Conservation (phyloP, 2,888 invertebrate species). For the Muscina levida region DNA sequence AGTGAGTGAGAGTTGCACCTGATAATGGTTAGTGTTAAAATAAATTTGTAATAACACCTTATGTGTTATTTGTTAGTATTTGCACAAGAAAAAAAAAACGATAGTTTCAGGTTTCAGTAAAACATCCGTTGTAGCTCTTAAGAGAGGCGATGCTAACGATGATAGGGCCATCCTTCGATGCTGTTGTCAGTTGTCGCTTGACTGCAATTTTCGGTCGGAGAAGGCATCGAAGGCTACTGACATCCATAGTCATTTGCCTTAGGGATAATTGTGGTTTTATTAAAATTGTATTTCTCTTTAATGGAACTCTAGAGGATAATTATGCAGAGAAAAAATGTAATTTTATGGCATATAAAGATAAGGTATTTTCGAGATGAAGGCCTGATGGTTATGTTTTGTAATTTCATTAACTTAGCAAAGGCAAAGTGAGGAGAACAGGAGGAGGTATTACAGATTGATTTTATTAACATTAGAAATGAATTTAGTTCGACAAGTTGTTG, state of each 20-base stretch:
- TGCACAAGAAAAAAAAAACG: too few species aligned
- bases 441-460: too few species aligned
- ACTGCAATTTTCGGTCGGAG: neutral
- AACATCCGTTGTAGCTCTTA: neutral
- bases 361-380: too few species aligned
- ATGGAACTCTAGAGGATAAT: neutral
- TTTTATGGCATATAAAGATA: too few species aligned
- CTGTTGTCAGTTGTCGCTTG: neutral
- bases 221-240: neutral
- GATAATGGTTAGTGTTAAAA: conserved; percentile 43
- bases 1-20: conserved; percentile 2
- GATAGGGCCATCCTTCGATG: neutral
- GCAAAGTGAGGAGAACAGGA: too few species aligned
- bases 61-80: neutral
- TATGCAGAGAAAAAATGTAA: neutral
- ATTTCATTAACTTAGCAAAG: too few species aligned
- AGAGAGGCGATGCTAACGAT: neutral
- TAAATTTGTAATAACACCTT: conserved; percentile 44
- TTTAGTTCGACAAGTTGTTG: too few species aligned
- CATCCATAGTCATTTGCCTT: neutral
- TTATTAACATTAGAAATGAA: too few species aligned
- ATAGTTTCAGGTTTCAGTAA: neutral
- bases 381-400: too few species aligned
- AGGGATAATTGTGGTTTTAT: neutral
- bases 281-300: neutral